A percentile compares a stretch with the other conserved stretches of the same genome.
phyloP scores from a whole-genome alignment of 2,888 invertebrate species.

The Nemotelus pantherinus region DNA sequence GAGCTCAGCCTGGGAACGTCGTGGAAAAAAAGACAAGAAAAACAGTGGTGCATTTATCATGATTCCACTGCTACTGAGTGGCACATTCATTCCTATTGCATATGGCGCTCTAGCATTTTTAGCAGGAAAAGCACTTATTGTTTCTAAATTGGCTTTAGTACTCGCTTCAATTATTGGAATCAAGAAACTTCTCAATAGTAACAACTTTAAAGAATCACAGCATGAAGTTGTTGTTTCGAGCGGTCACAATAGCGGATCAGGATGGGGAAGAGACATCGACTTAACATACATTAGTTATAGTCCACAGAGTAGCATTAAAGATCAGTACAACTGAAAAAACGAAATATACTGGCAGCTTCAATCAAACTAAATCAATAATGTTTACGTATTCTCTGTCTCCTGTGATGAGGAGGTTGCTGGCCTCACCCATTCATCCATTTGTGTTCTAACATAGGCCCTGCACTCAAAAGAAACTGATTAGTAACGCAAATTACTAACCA shows the following conservation, averaged over 20 bases:
- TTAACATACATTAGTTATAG: constrained; percentile 70
- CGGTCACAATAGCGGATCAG: constrained; percentile 73
- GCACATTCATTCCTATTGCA: constrained; percentile 83
- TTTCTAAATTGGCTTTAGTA: constrained; percentile 83
- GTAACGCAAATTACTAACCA: too few species aligned
- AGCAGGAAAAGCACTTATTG: constrained; percentile 86
- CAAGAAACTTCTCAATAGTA: constrained; percentile 80
- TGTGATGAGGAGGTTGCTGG: too few species aligned
- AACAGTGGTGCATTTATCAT: constrained; percentile 74
- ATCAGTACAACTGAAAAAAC: too few species aligned
- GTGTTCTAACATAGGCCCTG: too few species aligned
- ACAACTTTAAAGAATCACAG: constrained; percentile 71
- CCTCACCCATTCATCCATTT: too few species aligned
- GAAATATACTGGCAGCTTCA: too few species aligned
- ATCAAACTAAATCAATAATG: too few species aligned
- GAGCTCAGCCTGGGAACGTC: constrained; percentile 66
- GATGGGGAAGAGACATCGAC: too few species aligned
- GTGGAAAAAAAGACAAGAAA: constrained; percentile 76
- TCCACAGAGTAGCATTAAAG: constrained; percentile 58
- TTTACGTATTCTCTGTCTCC: too few species aligned
- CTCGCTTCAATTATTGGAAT: constrained; percentile 85
- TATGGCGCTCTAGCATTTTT: constrained; percentile 83
- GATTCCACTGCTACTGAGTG: constrained; percentile 81
- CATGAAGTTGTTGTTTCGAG: constrained; percentile 79
- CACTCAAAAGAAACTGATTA: too few species aligned